phyloP scores from a whole-genome alignment of 2,888 invertebrate genomes.

The Pseudococcus viburni region DNA sequence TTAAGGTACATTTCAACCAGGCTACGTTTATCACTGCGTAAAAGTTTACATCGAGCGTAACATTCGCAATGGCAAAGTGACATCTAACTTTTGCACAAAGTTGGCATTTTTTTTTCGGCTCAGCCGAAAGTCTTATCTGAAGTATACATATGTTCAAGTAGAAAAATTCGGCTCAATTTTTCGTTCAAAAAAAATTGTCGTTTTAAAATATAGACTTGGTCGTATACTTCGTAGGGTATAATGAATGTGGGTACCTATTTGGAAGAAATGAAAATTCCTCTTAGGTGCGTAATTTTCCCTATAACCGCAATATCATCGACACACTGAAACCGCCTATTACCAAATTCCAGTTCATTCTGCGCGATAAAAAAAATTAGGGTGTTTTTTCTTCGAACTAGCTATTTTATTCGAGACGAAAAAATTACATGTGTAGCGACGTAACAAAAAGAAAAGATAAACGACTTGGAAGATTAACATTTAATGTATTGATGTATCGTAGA shows the following conservation, averaged over 20 bases:
- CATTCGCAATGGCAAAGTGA: background rate
- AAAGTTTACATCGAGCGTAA: slow-evolving; percentile 22
- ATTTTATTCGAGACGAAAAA: background rate
- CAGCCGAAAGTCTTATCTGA: background rate
- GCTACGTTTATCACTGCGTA: slow-evolving; percentile 3
- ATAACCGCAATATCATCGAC: background rate
- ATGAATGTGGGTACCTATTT: background rate
- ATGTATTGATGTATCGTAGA: background rate
- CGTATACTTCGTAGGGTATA: background rate
- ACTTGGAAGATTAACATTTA: slow-evolving; percentile 10
- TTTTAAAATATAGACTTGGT: background rate
- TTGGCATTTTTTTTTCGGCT: background rate
- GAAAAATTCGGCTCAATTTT: slow-evolving; percentile 1
- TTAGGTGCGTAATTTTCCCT: background rate
- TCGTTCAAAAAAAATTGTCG: background rate
- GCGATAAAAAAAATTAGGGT: background rate
- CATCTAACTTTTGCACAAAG: background rate
- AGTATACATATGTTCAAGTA: background rate
- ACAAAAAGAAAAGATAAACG: slow-evolving; percentile 16
- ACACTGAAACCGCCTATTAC: background rate
- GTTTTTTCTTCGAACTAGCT: background rate
- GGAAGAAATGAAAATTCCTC: background rate
- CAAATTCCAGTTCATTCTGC: background rate
- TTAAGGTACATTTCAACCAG: slow-evolving; percentile 12
- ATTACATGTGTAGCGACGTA: background rate